phyloP scores from a whole-genome alignment of 2,113 vertebrate genomes.

The Tenrec ecaudatus region DNA sequence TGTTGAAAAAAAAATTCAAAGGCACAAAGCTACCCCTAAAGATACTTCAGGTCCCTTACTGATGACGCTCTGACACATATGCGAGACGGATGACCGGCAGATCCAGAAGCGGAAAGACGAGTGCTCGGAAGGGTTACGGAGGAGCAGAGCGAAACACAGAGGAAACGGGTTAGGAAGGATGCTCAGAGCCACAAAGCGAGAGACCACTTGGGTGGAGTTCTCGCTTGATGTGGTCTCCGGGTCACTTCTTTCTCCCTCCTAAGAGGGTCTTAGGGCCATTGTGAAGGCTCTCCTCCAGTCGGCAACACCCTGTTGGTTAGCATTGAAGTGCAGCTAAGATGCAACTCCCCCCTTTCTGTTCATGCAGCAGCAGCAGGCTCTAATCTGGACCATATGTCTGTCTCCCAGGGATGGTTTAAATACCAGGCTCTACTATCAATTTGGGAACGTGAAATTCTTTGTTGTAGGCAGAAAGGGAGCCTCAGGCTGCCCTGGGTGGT shows the following conservation, averaged over 20 bases:
- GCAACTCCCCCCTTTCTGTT: conserved; percentile 44
- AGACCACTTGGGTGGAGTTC: neutral
- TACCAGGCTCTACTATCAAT: conserved; percentile 53
- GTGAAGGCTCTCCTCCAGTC: conserved; percentile 56
- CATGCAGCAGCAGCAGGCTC: conserved; percentile 52
- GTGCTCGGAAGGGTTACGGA: conserved; percentile 4
- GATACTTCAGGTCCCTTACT: conserved; percentile 1
- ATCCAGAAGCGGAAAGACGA: neutral
- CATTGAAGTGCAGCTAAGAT: conserved; percentile 58
- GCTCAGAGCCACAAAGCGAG: neutral
- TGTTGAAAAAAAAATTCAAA: conserved; percentile 46
- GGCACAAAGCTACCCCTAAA: neutral
- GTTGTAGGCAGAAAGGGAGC: conserved; percentile 34
- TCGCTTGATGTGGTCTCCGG: conserved; percentile 37
- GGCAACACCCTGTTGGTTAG: conserved; percentile 38
- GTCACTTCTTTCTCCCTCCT: conserved; percentile 47
- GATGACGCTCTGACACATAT: neutral
- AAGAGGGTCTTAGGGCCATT: conserved; percentile 43
- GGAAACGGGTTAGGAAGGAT: neutral
- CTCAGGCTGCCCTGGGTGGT: neutral
- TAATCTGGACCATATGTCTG: conserved; percentile 72
- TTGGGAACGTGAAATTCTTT: conserved; percentile 64
- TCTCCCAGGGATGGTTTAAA: conserved; percentile 58
- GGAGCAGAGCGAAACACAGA: neutral
- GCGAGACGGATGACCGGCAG: neutral